Base-by-base conservation (phyloP, 2,888 invertebrate species). In the Periphyllus acericola region DNA sequence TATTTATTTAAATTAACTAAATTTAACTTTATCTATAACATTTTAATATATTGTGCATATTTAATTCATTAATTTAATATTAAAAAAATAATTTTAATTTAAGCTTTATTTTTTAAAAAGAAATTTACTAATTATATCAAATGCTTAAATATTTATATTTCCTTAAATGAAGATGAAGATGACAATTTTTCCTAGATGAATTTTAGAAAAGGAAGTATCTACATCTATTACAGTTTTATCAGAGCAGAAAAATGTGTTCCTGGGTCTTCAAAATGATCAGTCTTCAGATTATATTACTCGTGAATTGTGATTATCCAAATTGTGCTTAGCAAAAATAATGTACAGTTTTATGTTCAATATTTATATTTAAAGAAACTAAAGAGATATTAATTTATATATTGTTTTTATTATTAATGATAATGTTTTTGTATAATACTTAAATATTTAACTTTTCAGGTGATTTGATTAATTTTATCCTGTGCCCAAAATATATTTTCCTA, bases 391-490 rank as follows among this genome's bases (percentile, higher is more conserved):
- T 82, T 72, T 68, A 40, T 32, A 36, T 52, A 68, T 68, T 68
- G 29, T 81, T 74, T 74, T 60, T 55, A 36, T 75, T 21, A 60
- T 55, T 82, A n/a, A 74, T 75, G 8, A 55, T 83, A 19, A n/a
- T 60, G 34, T 52, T 34, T 72, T 83, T 83, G 36, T 83, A 52
- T 83, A 25, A 68, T 68, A 32, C 25, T 84, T 68, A 74, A 81
- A 79, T 40, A 78, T 66, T 80, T 36, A 87, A 79, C n/a, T 81
- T 87, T 87, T 86, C 74, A 81, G 87, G 87, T 87, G 60, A 60
- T 87, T 21, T 87, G 36, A 74, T 81, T 87, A 74, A 60, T 87
- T 87, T 87, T 74, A 81, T 87, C 80, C 74, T 81, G 66, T 46
- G 46, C 29, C 55, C 29, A 29, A 74, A 66, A 55, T 40, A 66